A percentile compares a stretch with the other conserved stretches of the same genome.
These are phyloP conservation scores for Scaptomyza hsui DNA, from an alignment of 1,140 invertebrate species.

Conservation along the genomic window DNA sequence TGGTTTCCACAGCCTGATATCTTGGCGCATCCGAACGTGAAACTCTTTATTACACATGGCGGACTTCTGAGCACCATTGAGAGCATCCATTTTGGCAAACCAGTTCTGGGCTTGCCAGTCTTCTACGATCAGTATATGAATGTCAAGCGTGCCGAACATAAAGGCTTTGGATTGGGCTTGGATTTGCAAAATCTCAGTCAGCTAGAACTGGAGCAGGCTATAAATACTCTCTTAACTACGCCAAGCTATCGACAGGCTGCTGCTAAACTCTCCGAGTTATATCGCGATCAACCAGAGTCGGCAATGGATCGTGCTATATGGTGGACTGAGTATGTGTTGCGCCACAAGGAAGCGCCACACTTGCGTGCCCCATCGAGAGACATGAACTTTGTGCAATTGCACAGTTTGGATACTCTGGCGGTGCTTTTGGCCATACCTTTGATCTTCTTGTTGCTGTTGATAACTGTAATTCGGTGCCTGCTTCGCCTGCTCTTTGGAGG, in stretches of 20 bases:
- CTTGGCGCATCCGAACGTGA: constrained; percentile 88
- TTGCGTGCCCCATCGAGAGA: constrained; percentile 57
- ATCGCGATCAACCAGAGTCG: constrained; percentile 86
- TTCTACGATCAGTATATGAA: constrained; percentile 87
- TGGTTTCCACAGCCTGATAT: constrained; percentile 91
- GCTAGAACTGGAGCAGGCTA: constrained; percentile 57
- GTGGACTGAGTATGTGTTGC: constrained; percentile 89
- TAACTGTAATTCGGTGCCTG: constrained; percentile 22
- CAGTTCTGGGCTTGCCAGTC: constrained; percentile 89
- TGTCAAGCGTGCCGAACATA: constrained; percentile 82
- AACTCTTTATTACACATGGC: constrained; percentile 89
- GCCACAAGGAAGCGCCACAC: constrained; percentile 83
- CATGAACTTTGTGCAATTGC: constrained; percentile 83
- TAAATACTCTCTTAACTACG: constrained; percentile 78
- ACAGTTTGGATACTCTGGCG: constrained; percentile 84
- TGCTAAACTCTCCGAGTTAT: constrained; percentile 85
- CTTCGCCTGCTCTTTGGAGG: constrained; percentile 7
- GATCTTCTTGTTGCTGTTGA: background rate
- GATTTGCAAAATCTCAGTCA: constrained; percentile 78
- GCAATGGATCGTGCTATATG: constrained; percentile 88
- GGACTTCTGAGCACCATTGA: constrained; percentile 89
- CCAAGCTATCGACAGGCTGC: constrained; percentile 83
- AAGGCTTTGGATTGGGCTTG: constrained; percentile 84
- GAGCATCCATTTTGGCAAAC: constrained; percentile 89
- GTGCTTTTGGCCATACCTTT: constrained; percentile 49